Evolutionary conservation across 2,113 vertebrate genomes (phyloP).

Genomic region (Emydocephalus ijimae): DNA sequence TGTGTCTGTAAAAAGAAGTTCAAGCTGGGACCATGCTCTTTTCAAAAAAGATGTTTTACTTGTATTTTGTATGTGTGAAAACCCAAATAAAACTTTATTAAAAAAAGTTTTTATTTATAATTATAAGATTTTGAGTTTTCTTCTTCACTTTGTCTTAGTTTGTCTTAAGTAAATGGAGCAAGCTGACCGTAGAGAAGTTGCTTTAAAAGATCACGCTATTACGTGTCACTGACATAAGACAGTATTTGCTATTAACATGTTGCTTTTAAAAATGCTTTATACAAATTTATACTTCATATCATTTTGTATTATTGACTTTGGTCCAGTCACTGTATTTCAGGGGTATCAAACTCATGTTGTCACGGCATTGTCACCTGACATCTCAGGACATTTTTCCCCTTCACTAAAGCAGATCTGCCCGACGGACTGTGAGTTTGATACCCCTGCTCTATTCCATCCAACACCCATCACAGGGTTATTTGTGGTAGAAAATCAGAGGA

Average conservation of each 20-base stretch:
- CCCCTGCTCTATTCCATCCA: neutral
- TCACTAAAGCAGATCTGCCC: too few relatives aligned
- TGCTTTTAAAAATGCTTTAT: neutral
- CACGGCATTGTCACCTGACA: too few relatives aligned
- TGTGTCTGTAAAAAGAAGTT: too few relatives aligned
- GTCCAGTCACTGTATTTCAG: neutral
- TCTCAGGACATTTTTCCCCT: too few relatives aligned
- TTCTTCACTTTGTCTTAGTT: neutral
- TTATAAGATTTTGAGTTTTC: neutral
- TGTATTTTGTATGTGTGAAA: too few relatives aligned
- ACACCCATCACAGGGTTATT: neutral
- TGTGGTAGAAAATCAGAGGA: neutral
- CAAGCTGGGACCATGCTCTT: too few relatives aligned
- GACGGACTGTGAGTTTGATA: accelerated
- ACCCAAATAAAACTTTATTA: too few relatives aligned
- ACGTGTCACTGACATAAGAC: neutral
- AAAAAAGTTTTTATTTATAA: neutral
- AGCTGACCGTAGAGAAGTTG: neutral
- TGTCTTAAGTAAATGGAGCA: neutral
- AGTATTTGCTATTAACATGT: neutral
- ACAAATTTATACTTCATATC: neutral
- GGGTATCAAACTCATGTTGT: too few relatives aligned
- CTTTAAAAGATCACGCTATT: neutral
- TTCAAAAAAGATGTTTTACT: too few relatives aligned
- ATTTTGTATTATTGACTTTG: neutral